Percentiles rank a stretch among this genome's conserved stretches.
Evolutionary conservation across 2,797 vertebrate genomes (phyloP).

Genomic region (Sus cebifrons): DNA sequence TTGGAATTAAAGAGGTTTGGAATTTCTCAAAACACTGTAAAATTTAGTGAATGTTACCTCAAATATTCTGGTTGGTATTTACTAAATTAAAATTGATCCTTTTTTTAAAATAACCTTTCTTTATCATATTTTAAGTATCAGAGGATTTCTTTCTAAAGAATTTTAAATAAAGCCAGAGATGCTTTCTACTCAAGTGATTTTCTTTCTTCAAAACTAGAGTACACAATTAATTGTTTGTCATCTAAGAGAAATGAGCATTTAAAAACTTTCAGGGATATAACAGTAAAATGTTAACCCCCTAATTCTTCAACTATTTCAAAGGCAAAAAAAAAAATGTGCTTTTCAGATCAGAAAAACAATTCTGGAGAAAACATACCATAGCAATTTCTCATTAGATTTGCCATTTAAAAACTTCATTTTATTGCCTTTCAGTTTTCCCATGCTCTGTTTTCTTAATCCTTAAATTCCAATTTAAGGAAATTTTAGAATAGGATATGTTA

Average conservation of each 20-base stretch:
- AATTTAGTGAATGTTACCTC: neutral
- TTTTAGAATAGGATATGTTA: constrained; percentile 33
- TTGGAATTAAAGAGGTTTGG: neutral
- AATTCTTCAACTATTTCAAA: constrained; percentile 62
- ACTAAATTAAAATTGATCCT: neutral
- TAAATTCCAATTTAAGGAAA: constrained; percentile 40
- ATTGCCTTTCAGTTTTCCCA: neutral
- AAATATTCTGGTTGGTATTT: neutral
- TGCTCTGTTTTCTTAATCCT: neutral
- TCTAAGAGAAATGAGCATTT: constrained; percentile 47
- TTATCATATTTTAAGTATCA: neutral
- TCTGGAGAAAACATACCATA: constrained; percentile 35
- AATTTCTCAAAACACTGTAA: neutral
- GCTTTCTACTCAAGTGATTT: constrained; percentile 49
- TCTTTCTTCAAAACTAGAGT: constrained; percentile 59
- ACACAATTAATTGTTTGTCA: constrained; percentile 32
- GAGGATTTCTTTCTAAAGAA: constrained; percentile 28
- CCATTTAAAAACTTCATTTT: neutral
- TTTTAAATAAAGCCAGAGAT: constrained; percentile 33
- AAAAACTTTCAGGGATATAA: constrained; percentile 9
- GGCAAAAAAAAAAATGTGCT: constrained; percentile 5
- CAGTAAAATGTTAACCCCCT: neutral
- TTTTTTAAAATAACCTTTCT: neutral
- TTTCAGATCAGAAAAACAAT: neutral
- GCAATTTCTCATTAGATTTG: neutral